Evolutionary conservation across 2,888 invertebrate genomes (phyloP).

Genomic region (Buathra laborator): DNA sequence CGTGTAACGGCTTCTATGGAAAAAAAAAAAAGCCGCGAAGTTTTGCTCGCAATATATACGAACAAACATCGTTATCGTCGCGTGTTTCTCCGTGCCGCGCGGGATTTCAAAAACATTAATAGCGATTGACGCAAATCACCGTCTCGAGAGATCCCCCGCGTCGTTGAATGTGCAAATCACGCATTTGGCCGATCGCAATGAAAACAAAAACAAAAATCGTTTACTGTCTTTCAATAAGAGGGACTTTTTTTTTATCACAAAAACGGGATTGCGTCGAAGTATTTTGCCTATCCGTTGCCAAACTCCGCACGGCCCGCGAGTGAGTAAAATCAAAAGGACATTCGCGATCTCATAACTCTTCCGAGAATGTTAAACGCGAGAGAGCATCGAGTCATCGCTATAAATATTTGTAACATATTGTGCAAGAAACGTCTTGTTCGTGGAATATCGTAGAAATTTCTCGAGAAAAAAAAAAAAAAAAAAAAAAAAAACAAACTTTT

Average conservation of each 20-base stretch:
- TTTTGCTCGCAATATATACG: too few relatives aligned
- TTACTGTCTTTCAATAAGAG: conserved; percentile 4
- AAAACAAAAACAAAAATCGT: not conserved
- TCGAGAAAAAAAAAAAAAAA: not conserved
- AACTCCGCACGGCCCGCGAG: not conserved
- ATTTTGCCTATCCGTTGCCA: not conserved
- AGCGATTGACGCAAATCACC: conserved; percentile 13
- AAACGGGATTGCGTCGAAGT: not conserved
- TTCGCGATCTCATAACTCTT: conserved; percentile 41
- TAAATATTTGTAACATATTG: conserved; percentile 47
- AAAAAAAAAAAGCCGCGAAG: not conserved
- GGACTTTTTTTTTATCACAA: not conserved
- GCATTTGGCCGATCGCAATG: not conserved
- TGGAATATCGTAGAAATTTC: conserved; percentile 10
- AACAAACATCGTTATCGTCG: conserved; percentile 18
- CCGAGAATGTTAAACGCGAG: not conserved
- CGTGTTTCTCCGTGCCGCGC: not conserved
- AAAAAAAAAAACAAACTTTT: not conserved
- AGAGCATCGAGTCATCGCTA: not conserved
- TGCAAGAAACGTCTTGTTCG: conserved; percentile 1
- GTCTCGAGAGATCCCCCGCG: not conserved
- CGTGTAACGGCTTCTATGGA: not conserved
- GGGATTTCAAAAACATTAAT: not conserved
- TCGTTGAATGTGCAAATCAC: not conserved
- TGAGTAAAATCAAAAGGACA: conserved; percentile 32